Conservation (phyloP, 1,140 invertebrate species). For the Agraylea sexmaculata region DNA sequence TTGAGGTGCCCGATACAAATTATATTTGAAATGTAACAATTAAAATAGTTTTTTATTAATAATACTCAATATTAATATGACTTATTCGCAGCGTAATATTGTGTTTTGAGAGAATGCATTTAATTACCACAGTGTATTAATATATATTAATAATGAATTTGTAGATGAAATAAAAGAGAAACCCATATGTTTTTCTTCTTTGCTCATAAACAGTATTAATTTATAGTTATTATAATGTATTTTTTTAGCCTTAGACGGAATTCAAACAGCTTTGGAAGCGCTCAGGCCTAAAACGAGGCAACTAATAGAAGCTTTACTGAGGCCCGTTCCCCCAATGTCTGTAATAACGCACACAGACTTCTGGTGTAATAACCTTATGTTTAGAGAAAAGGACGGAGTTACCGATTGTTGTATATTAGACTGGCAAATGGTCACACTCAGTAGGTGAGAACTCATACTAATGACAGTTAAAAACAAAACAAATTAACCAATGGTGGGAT, state of each 20-base stretch:
- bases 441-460: conserved; percentile 30
- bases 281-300: conserved; percentile 47
- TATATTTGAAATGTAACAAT: no score
- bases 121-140: no score
- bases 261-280: conserved; percentile 31
- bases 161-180: no score
- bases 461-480: conserved; percentile 1
- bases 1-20: no score
- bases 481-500: background rate
- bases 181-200: no score
- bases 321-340: conserved; percentile 50
- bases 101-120: no score
- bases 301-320: conserved; percentile 50
- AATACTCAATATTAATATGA: no score
- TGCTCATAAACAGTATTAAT: no score
- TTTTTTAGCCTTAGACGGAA: conserved; percentile 27
- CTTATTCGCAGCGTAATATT: no score
- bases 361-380: conserved; percentile 71
- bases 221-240: background rate
- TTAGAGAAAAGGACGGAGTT: conserved; percentile 41
- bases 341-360: conserved; percentile 69
- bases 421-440: conserved; percentile 76
- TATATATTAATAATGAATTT: no score
- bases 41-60: no score
- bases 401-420: conserved; percentile 57